Conservation (phyloP, 1,140 invertebrate species). For the Asbolus verrucosus region DNA sequence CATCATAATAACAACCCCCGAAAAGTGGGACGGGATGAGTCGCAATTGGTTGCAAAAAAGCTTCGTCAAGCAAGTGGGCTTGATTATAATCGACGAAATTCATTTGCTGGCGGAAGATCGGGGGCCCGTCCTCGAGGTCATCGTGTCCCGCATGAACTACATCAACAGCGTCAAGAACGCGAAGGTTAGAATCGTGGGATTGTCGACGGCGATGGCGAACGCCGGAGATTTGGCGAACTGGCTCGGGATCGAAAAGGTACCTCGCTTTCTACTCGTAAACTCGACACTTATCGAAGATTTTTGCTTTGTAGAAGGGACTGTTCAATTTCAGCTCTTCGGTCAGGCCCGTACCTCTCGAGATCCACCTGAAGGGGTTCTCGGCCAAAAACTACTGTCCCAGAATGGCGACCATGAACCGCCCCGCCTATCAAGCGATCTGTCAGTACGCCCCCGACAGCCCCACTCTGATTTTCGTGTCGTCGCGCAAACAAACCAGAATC, state of each 20-base stretch:
- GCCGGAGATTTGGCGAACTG: constrained; percentile 97
- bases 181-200: constrained; percentile 86
- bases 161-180: constrained; percentile 63
- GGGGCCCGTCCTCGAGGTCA: constrained; percentile 87
- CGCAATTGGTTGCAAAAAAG: constrained; percentile 96
- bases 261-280: too few species aligned
- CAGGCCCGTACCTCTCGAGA: constrained; percentile 95
- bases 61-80: constrained; percentile 92
- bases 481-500: constrained; percentile 95
- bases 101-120: constrained; percentile 94
- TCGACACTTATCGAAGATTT: too few species aligned
- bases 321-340: constrained; percentile 99
- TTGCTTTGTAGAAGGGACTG: constrained; percentile 91
- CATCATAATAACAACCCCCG: constrained; percentile 98
- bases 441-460: constrained; percentile 93
- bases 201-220: constrained; percentile 98
- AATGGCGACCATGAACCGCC: constrained; percentile 99
- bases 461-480: constrained; percentile 96
- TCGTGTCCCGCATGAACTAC: constrained; percentile 77
- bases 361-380: constrained; percentile 93
- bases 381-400: constrained; percentile 99
- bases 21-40: constrained; percentile 99
- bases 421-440: constrained; percentile 95
- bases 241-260: constrained; percentile 89
- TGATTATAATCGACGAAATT: constrained; percentile 99